Evolutionary conservation across 2,888 invertebrate genomes (phyloP), one percentile per base, ranked within the genome.

Genomic region (Limnephilus auricula): DNA sequence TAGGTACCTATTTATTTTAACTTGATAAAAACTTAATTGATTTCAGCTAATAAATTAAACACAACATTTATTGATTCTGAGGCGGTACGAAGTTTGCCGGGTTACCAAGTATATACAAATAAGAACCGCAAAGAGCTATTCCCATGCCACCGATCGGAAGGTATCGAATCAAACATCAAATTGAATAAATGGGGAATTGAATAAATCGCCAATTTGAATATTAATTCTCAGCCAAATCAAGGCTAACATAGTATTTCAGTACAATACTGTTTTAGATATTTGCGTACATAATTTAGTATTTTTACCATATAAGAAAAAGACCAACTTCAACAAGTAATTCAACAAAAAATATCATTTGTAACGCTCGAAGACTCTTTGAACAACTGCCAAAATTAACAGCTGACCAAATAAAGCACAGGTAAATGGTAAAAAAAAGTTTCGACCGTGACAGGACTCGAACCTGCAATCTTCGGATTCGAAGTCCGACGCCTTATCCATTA

Each of bases 401-500:
- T 65, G 25, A 2, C 6, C 65, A 65, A 65, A 65, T 25, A 65
- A 65, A 65, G 6, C 50, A 18, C 1, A 18, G 25, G 25, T 25
- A 25, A 2, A 5, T n/a, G 0, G 9, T 25, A 5, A 65, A 65
- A 65, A 65, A 65, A 65, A 0, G n/a, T 65, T 65, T 65, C 96
- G 96, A 97, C 96, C 97, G 97, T 96, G 97, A 97, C 96, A 96
- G 96, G 97, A 96, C 96, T 97, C 96, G 97, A 97, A 97, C 96
- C 96, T 96, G 96, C 97, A 97, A 97, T 97, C 97, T 96, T 96
- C 97, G 97, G 97, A 97, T 97, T 96, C 96, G 97, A 97, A 97
- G 97, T 97, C 97, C 97, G 97, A 97, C 96, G 97, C 97, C 97
- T 97, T 97, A 96, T 97, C 96, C 97, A 96, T 97, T 97, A 97